phyloP scores from a whole-genome alignment of 2,888 invertebrate species.

The Doris montereyensis region DNA sequence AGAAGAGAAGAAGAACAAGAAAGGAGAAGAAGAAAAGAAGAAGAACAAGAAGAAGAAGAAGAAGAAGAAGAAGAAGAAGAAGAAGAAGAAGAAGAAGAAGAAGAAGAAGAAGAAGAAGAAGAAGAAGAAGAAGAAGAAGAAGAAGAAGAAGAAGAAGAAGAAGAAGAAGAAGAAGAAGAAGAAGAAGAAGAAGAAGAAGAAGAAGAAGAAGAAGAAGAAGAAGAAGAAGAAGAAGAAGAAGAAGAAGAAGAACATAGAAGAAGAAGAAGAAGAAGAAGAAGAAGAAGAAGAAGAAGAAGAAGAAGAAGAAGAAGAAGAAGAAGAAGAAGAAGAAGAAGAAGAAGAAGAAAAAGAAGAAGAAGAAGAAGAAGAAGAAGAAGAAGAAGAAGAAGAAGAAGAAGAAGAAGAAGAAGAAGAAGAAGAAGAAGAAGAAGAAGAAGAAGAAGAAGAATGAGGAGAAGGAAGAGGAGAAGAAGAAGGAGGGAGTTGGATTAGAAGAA shows the following conservation, averaged over 20 bases:
- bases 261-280: neutral
- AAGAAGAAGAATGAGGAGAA: neutral
- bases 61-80: too few species aligned
- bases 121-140: neutral
- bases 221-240: neutral
- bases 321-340: neutral
- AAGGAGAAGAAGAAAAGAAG: too few species aligned
- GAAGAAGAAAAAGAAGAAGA: neutral
- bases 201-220: neutral
- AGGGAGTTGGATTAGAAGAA: too few species aligned
- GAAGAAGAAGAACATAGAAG: neutral
- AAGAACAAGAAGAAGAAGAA: too few species aligned
- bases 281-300: neutral
- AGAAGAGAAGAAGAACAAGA: too few species aligned
- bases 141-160: neutral
- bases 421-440: neutral
- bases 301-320: slow-evolving; percentile 3
- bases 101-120: neutral
- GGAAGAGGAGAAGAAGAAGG: neutral
- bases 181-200: neutral
- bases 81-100: too few species aligned
- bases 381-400: slow-evolving; percentile 18
- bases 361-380: slow-evolving; percentile 15
- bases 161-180: neutral
- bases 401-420: neutral